Evolutionary conservation across 2,888 invertebrate genomes (phyloP).

Genomic region (Sipunculus nudus): DNA sequence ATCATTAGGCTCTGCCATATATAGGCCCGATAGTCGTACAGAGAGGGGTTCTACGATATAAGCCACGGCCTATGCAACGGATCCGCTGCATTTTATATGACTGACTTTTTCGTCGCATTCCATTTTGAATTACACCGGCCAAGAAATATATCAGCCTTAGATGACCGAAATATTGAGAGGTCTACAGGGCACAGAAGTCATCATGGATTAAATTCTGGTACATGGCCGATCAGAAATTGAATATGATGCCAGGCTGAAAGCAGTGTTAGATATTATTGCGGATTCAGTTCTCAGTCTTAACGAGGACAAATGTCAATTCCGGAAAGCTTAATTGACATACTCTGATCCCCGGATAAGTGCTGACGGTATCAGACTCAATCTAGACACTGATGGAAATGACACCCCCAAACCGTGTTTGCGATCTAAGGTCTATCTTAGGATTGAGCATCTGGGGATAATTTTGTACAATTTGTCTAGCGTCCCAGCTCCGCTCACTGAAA

Average conservation of each 20-base stretch:
- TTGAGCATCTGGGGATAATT: constrained; percentile 39
- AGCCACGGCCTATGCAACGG: too few species aligned
- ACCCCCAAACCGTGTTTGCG: constrained; percentile 28
- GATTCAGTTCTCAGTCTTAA: constrained; percentile 31
- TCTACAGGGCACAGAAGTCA: constrained; percentile 18
- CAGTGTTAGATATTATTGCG: constrained; percentile 16
- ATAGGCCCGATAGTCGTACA: too few species aligned
- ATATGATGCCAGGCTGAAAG: constrained; percentile 27
- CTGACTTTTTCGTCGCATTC: constrained; percentile 17
- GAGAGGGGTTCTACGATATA: too few species aligned
- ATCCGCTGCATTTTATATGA: too few species aligned
- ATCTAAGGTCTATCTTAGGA: constrained; percentile 32
- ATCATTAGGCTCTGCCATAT: too few species aligned
- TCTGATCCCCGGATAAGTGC: constrained; percentile 33
- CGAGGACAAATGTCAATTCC: constrained; percentile 32
- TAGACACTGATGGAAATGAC: constrained; percentile 26
- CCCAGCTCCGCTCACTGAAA: constrained; percentile 34
- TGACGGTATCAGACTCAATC: constrained; percentile 31
- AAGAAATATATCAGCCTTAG: constrained; percentile 28
- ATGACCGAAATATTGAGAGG: constrained; percentile 25
- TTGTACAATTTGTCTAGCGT: constrained; percentile 31
- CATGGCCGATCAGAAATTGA: constrained; percentile 18
- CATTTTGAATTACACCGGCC: constrained; percentile 28
- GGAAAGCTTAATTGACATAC: constrained; percentile 15
- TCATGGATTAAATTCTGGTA: constrained; percentile 37